phyloP scores from a whole-genome alignment of 1,140 invertebrate genomes.

The Drosophila prosaltans region DNA sequence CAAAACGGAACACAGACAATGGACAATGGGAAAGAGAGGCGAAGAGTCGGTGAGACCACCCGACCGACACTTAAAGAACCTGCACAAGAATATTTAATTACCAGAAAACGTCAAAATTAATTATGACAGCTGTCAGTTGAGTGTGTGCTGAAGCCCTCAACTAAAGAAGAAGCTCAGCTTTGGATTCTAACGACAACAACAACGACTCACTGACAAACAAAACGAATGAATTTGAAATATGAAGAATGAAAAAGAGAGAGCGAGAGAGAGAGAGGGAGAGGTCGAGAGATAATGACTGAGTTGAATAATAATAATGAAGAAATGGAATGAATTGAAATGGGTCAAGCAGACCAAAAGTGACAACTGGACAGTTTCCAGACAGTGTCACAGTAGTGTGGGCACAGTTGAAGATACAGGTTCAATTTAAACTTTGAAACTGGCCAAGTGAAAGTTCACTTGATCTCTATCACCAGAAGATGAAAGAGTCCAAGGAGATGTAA shows the following conservation, averaged over 20 bases:
- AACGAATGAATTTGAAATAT: slow-evolving; percentile 30
- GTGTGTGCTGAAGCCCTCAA: slow-evolving; percentile 52
- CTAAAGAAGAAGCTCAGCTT: slow-evolving; percentile 18
- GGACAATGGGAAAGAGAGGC: neutral
- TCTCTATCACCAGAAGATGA: neutral
- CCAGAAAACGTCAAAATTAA: slow-evolving; percentile 74
- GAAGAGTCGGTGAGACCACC: slow-evolving; percentile 25
- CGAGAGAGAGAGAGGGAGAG: neutral
- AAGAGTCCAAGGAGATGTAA: neutral
- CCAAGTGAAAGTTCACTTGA: neutral
- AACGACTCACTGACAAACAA: slow-evolving; percentile 23
- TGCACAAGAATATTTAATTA: slow-evolving; percentile 77
- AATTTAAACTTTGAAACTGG: slow-evolving; percentile 2
- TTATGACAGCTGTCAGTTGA: slow-evolving; percentile 78
- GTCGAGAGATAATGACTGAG: slow-evolving; percentile 44
- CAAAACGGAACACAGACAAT: slow-evolving; percentile 41
- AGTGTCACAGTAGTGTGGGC: slow-evolving; percentile 26
- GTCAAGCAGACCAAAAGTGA: slow-evolving; percentile 75
- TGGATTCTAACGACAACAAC: slow-evolving; percentile 12
- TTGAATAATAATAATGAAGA: slow-evolving; percentile 33
- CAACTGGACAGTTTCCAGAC: slow-evolving; percentile 52
- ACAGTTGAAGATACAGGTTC: slow-evolving; percentile 7
- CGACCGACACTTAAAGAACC: slow-evolving; percentile 55
- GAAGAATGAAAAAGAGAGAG: neutral
- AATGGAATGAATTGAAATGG: slow-evolving; percentile 65